Evolutionary conservation across 2,113 vertebrate species (phyloP).

Genomic region (Leucosticte australis): DNA sequence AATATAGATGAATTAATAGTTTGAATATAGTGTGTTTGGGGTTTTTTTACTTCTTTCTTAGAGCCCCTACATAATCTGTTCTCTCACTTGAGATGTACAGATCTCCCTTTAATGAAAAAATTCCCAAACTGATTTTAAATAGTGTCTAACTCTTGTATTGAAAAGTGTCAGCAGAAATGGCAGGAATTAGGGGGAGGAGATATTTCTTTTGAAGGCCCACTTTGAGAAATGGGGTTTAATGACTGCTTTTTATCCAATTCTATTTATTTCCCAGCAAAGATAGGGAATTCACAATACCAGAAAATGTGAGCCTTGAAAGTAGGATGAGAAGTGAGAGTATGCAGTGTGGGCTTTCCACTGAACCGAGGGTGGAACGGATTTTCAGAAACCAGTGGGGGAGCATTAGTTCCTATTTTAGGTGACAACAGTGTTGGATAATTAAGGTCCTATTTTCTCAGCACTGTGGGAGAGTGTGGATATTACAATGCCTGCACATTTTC

Average conservation of each 20-base stretch:
- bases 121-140: neutral
- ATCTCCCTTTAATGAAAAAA: neutral
- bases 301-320: neutral
- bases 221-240: conserved; percentile 20
- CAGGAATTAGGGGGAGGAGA: neutral
- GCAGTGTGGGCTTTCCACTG: neutral
- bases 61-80: neutral
- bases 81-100: neutral
- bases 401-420: conserved; percentile 45
- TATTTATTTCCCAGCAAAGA: conserved; percentile 7
- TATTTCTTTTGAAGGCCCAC: neutral
- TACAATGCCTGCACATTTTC: conserved; percentile 67
- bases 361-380: conserved; percentile 11
- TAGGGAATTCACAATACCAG: neutral
- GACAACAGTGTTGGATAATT: conserved; percentile 60
- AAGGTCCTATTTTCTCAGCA: conserved; percentile 62
- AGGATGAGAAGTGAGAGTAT: neutral
- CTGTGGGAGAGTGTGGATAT: conserved; percentile 64
- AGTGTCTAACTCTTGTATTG: neutral
- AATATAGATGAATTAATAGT: neutral
- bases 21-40: neutral
- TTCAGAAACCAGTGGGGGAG: conserved; percentile 47
- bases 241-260: neutral
- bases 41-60: neutral
- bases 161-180: neutral